phyloP scores from a whole-genome alignment of 2,797 vertebrate species.

The Macropus fuliginosus region DNA sequence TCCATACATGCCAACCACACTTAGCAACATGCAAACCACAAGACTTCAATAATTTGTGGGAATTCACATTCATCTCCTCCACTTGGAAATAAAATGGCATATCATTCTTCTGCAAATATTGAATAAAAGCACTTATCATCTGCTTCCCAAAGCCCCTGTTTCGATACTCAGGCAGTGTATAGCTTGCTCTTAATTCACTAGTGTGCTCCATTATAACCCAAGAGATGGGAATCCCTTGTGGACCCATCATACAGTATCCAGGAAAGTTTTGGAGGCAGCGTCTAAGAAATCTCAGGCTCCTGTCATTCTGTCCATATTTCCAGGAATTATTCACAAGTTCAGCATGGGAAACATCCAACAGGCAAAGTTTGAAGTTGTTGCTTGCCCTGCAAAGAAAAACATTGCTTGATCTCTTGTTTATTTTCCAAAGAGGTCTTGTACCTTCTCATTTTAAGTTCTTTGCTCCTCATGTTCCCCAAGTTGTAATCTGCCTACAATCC shows the following conservation, averaged over 20 bases:
- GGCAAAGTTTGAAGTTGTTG: slow-evolving; percentile 39
- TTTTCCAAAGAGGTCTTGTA: background rate
- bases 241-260: slow-evolving; percentile 63
- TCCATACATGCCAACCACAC: background rate
- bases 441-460: background rate
- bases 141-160: slow-evolving; percentile 6
- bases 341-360: slow-evolving; percentile 56
- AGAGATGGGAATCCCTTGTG: slow-evolving; percentile 38
- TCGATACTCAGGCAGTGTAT: slow-evolving; percentile 53
- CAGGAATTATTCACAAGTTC: slow-evolving; percentile 50
- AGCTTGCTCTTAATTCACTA: slow-evolving; percentile 60
- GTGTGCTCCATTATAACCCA: slow-evolving; percentile 62
- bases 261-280: slow-evolving; percentile 61
- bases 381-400: background rate
- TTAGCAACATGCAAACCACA: background rate
- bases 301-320: slow-evolving; percentile 44
- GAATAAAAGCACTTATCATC: accelerated
- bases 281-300: slow-evolving; percentile 54
- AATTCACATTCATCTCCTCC: background rate
- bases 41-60: accelerated
- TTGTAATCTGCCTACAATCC: background rate
- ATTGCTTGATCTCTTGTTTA: background rate
- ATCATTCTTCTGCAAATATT: background rate
- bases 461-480: background rate
- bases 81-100: background rate